phyloP scores from a whole-genome alignment of 2,888 invertebrate species.

The Carabus problematicus region DNA sequence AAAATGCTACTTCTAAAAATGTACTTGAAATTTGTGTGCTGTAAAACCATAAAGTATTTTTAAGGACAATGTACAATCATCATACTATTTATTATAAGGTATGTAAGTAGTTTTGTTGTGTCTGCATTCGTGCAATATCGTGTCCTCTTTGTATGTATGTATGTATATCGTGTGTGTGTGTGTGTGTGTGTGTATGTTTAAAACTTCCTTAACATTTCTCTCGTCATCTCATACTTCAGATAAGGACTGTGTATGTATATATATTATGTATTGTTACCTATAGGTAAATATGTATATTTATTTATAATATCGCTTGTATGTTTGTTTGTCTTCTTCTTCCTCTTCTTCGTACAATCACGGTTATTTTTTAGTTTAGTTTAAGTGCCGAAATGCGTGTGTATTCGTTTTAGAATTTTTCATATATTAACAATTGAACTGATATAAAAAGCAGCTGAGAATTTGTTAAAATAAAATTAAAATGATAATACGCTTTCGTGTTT shows the following conservation, averaged over 20 bases:
- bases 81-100: constrained; percentile 52
- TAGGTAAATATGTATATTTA: constrained; percentile 2
- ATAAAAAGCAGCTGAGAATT: constrained; percentile 39
- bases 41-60: constrained; percentile 56
- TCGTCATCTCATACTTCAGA: neutral
- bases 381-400: constrained; percentile 39
- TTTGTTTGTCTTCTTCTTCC: too few relatives aligned
- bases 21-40: constrained; percentile 55
- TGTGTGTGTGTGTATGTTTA: too few relatives aligned
- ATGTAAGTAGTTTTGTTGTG: constrained; percentile 54
- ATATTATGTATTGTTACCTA: too few relatives aligned
- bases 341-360: constrained; percentile 26
- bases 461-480: constrained; percentile 27
- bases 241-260: neutral
- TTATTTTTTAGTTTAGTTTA: constrained; percentile 4
- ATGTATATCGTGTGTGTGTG: neutral
- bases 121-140: constrained; percentile 18
- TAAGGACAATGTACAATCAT: constrained; percentile 56
- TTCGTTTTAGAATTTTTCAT: constrained; percentile 34
- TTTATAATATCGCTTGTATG: constrained; percentile 26
- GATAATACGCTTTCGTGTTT: constrained; percentile 20
- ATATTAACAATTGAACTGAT: constrained; percentile 22
- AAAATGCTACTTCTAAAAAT: constrained; percentile 66
- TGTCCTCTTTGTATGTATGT: constrained; percentile 22
- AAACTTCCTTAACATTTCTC: too few relatives aligned